These are phyloP conservation scores for Procavia capensis DNA, from an alignment of 2,113 vertebrate genomes.

Conservation along the genomic window DNA sequence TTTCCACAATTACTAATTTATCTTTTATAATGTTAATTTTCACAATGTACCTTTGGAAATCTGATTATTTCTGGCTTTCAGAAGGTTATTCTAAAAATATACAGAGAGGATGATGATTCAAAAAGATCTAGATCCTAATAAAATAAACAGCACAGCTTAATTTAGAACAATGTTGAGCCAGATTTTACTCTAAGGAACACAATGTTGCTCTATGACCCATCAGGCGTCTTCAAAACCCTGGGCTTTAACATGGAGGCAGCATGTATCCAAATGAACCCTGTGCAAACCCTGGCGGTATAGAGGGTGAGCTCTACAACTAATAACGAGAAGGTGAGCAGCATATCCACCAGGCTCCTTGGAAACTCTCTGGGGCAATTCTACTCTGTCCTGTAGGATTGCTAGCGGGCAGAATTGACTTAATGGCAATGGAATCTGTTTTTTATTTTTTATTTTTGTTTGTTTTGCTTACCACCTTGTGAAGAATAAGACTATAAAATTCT, in stretches of 20 bases:
- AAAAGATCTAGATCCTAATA: neutral
- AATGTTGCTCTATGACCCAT: neutral
- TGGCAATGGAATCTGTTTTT: too few relatives aligned
- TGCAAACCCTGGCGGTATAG: too few relatives aligned
- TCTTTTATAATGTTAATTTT: slow-evolving; percentile 59
- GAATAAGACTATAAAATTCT: neutral
- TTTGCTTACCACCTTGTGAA: neutral
- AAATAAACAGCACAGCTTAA: neutral
- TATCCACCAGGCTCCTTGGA: too few relatives aligned
- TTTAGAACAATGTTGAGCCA: neutral
- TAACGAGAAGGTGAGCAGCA: too few relatives aligned
- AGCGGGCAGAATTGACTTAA: too few relatives aligned
- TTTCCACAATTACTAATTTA: slow-evolving; percentile 66
- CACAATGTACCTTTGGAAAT: slow-evolving; percentile 38
- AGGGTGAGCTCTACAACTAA: too few relatives aligned
- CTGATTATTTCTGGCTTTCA: slow-evolving; percentile 31
- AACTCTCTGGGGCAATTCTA: too few relatives aligned
- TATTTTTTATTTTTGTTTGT: too few relatives aligned
- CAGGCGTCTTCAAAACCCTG: neutral
- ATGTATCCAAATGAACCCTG: neutral
- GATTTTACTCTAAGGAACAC: slow-evolving; percentile 3
- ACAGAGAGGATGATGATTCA: neutral
- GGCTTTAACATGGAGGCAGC: neutral
- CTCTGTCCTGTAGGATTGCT: too few relatives aligned
- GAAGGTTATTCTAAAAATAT: neutral